phyloP scores from a whole-genome alignment of 2,797 vertebrate species.

The Morus bassanus region DNA sequence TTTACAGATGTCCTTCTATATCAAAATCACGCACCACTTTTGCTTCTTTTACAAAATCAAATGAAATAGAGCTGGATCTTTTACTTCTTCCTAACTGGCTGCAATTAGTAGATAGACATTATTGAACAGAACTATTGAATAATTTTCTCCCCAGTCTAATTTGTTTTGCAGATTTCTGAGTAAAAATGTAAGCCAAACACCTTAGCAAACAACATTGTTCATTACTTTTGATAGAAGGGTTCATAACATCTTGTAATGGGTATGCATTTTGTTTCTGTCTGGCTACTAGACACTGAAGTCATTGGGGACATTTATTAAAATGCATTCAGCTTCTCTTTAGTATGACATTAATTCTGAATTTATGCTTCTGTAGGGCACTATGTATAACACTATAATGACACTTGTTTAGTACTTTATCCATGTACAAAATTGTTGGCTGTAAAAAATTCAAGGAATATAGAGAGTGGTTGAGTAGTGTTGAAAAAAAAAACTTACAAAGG shows the following conservation, averaged over 20 bases:
- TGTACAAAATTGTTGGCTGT: slow-evolving; percentile 10
- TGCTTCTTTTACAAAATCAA: neutral
- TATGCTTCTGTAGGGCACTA: slow-evolving; percentile 14
- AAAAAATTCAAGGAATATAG: slow-evolving; percentile 37
- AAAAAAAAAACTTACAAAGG: neutral
- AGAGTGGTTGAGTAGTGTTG: neutral
- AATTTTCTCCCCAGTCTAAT: neutral
- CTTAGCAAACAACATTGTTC: slow-evolving; percentile 8
- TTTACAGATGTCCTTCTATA: slow-evolving; percentile 47
- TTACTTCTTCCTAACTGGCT: neutral
- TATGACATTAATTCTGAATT: slow-evolving; percentile 62
- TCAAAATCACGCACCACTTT: neutral
- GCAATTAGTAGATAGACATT: neutral
- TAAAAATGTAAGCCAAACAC: slow-evolving; percentile 28
- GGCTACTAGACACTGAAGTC: slow-evolving; percentile 46
- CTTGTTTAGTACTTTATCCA: slow-evolving; percentile 60
- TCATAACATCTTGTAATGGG: slow-evolving; percentile 14
- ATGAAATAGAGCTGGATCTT: slow-evolving; percentile 2
- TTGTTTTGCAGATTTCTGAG: slow-evolving; percentile 3
- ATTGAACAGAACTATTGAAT: neutral
- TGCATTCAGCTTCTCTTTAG: slow-evolving; percentile 55
- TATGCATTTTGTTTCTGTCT: slow-evolving; percentile 53
- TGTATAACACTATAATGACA: neutral
- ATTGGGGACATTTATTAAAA: slow-evolving; percentile 68
- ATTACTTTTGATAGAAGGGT: slow-evolving; percentile 61